Percentiles rank a stretch among this genome's conserved stretches.
Evolutionary conservation across 2,888 invertebrate genomes (phyloP).

Genomic region (Rhimphoctona megacephalus): DNA sequence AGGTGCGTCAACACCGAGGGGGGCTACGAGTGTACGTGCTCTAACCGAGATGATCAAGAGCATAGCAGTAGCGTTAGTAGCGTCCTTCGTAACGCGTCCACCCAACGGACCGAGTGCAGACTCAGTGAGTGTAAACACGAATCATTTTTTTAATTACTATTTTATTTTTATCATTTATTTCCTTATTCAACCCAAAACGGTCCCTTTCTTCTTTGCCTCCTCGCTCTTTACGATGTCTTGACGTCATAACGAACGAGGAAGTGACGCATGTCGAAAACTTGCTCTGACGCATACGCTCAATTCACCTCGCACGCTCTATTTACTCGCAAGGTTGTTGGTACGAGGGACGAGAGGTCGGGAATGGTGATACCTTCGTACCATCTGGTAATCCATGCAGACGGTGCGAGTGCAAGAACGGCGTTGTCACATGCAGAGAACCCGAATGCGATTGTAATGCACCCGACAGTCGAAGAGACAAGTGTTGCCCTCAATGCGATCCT

Average conservation of each 20-base stretch:
- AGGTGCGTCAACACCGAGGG: slow-evolving; percentile 93
- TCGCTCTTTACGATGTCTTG: background rate
- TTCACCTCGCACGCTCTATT: slow-evolving; percentile 15
- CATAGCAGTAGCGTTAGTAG: background rate
- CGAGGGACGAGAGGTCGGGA: slow-evolving; percentile 88
- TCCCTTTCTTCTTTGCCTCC: background rate
- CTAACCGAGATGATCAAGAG: slow-evolving; percentile 79
- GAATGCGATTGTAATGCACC: slow-evolving; percentile 89
- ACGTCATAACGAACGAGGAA: background rate
- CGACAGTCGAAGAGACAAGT: slow-evolving; percentile 87
- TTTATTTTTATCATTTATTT: background rate
- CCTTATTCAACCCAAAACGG: background rate
- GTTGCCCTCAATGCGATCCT: slow-evolving; percentile 93
- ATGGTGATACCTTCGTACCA: slow-evolving; percentile 86
- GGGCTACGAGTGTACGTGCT: slow-evolving; percentile 92
- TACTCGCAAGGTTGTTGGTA: slow-evolving; percentile 89
- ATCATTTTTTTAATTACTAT: background rate
- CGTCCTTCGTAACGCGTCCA: slow-evolving; percentile 34
- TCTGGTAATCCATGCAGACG: slow-evolving; percentile 85
- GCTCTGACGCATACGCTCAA: background rate
- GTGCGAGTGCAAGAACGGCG: slow-evolving; percentile 86
- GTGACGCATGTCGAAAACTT: background rate
- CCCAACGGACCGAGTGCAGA: slow-evolving; percentile 86
- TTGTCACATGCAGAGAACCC: slow-evolving; percentile 89
- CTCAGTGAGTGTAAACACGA: slow-evolving; percentile 86